Percentiles rank a stretch among this genome's conserved stretches.
phyloP scores from a whole-genome alignment of 2,113 vertebrate genomes.

The Pogonocichla stellata region DNA sequence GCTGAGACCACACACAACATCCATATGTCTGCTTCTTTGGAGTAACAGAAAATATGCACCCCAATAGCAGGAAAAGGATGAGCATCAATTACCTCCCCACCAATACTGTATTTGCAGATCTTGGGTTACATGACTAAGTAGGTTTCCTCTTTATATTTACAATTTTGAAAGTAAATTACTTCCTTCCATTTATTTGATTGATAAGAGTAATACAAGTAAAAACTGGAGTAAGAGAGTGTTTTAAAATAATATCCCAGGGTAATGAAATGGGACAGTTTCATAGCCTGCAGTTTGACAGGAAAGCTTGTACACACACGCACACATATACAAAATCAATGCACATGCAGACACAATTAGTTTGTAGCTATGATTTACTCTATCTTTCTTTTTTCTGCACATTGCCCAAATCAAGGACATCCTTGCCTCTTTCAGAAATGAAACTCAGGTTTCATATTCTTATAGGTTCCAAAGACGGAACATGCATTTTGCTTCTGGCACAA shows the following conservation, averaged over 20 bases:
- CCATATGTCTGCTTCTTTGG: no score
- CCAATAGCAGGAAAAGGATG: not conserved
- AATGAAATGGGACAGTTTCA: not conserved
- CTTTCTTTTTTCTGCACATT: not conserved
- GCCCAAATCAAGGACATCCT: not conserved
- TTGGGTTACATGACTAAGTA: not conserved
- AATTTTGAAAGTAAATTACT: not conserved
- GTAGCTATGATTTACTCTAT: not conserved
- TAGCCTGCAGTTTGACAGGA: not conserved
- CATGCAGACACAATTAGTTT: not conserved
- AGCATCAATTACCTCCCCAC: not conserved
- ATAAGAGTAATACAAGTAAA: not conserved
- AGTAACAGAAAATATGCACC: not conserved
- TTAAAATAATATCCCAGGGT: not conserved
- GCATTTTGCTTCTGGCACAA: not conserved
- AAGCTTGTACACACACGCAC: not conserved
- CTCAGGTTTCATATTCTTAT: not conserved
- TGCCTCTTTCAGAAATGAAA: not conserved
- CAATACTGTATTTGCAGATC: not conserved
- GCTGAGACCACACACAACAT: not conserved
- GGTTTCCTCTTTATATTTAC: not conserved
- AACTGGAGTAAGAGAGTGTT: not conserved
- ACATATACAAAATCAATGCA: not conserved
- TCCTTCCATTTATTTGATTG: not conserved
- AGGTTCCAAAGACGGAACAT: not conserved